Conservation (phyloP, 2,113 vertebrate species). For the Benitochromis conjunctus region DNA sequence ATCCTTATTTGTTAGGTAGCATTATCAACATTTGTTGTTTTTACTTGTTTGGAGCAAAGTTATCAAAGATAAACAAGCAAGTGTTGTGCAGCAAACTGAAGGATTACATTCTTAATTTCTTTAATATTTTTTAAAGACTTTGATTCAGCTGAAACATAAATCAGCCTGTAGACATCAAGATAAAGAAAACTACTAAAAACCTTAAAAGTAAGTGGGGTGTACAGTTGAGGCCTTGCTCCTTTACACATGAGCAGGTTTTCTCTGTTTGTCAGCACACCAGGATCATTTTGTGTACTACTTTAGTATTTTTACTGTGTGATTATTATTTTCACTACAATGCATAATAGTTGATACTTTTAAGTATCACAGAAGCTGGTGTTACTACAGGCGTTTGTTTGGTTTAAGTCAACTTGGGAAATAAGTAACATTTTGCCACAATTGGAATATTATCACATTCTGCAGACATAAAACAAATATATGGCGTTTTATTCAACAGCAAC, state of each 20-base stretch:
- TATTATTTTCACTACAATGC: not conserved
- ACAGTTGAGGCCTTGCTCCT: not conserved
- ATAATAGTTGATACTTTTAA: not conserved
- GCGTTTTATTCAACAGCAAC: not conserved
- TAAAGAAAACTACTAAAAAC: not conserved
- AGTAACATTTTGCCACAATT: not conserved
- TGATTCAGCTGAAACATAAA: not conserved
- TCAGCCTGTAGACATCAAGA: not conserved
- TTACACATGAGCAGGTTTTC: not conserved
- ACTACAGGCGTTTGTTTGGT: not conserved
- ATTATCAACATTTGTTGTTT: not conserved
- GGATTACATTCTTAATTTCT: too few relatives aligned
- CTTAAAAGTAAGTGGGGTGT: not conserved
- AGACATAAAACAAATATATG: not conserved
- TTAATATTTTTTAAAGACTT: not conserved
- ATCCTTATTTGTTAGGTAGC: not conserved
- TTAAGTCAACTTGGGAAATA: not conserved
- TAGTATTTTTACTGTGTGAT: not conserved
- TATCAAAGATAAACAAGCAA: too few relatives aligned
- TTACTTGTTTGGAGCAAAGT: too few relatives aligned
- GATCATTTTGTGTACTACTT: not conserved
- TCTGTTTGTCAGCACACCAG: not conserved
- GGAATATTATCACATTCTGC: not conserved
- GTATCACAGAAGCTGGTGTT: not conserved
- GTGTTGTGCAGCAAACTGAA: too few relatives aligned